phyloP scores from a whole-genome alignment of 2,888 invertebrate genomes.

The Podabrus alpinus region DNA sequence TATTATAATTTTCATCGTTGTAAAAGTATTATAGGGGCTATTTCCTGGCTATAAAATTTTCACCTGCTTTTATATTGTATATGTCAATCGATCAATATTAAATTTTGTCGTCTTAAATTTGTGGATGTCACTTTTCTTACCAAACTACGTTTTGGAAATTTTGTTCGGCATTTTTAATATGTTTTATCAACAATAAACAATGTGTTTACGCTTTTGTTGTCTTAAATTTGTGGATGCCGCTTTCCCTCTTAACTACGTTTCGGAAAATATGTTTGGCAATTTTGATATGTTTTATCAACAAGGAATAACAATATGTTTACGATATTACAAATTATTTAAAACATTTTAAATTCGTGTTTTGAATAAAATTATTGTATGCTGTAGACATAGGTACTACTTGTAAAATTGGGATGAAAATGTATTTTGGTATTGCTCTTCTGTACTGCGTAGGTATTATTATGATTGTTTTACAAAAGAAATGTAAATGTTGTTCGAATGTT shows the following conservation, averaged over 20 bases:
- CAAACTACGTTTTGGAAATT: neutral
- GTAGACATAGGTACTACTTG: too few species aligned
- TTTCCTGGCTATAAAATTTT: too few species aligned
- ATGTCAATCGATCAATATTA: neutral
- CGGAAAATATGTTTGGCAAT: too few species aligned
- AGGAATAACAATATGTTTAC: too few species aligned
- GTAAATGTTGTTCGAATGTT: neutral
- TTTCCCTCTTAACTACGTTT: too few species aligned
- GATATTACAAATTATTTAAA: too few species aligned
- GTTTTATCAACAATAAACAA: too few species aligned
- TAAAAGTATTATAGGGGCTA: too few species aligned
- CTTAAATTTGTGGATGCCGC: too few species aligned
- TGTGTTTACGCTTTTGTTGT: too few species aligned
- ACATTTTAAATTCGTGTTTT: neutral
- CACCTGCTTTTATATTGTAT: too few species aligned
- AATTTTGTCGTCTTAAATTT: neutral
- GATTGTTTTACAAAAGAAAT: neutral
- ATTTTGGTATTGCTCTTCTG: neutral
- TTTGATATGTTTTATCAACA: too few species aligned
- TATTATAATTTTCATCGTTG: neutral
- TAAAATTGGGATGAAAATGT: neutral
- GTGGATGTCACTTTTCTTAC: neutral
- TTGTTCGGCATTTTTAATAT: neutral
- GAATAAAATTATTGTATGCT: neutral
- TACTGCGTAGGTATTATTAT: neutral